Conservation (phyloP, 2,797 vertebrate species). For the Cercopithecus petaurista region DNA sequence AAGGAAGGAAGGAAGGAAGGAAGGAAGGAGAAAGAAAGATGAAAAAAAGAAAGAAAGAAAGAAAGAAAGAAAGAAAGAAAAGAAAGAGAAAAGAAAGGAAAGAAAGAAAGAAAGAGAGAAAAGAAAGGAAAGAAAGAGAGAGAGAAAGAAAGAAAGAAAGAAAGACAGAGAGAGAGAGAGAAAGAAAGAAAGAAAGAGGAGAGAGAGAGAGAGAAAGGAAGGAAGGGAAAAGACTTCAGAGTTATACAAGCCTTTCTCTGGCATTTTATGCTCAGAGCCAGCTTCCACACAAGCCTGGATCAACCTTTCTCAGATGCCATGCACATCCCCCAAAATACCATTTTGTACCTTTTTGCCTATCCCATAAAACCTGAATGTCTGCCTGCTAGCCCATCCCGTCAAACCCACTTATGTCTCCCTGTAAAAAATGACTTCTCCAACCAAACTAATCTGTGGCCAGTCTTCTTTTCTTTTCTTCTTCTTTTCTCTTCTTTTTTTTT, state of each 20-base stretch:
- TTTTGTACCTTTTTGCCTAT: neutral
- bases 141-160: neutral
- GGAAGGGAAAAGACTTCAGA: neutral
- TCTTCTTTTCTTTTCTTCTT: neutral
- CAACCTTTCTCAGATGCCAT: neutral
- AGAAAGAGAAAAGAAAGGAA: neutral
- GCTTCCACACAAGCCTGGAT: neutral
- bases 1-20: too few species aligned
- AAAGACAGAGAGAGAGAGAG: neutral
- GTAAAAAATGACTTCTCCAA: neutral
- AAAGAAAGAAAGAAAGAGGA: neutral
- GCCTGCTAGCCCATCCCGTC: neutral
- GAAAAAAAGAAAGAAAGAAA: neutral
- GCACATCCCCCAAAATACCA: neutral
- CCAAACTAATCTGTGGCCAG: neutral
- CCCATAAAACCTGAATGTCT: neutral
- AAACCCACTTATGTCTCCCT: neutral
- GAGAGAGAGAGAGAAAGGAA: too few species aligned
- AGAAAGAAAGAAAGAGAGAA: neutral
- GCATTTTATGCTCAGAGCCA: neutral
- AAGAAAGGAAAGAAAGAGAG: fast-evolving
- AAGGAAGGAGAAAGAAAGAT: fast-evolving
- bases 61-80: neutral
- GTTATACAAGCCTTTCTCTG: neutral
- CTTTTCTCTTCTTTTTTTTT: too few species aligned